phyloP scores from a whole-genome alignment of 1,140 invertebrate genomes.

The Microplitis mediator region DNA sequence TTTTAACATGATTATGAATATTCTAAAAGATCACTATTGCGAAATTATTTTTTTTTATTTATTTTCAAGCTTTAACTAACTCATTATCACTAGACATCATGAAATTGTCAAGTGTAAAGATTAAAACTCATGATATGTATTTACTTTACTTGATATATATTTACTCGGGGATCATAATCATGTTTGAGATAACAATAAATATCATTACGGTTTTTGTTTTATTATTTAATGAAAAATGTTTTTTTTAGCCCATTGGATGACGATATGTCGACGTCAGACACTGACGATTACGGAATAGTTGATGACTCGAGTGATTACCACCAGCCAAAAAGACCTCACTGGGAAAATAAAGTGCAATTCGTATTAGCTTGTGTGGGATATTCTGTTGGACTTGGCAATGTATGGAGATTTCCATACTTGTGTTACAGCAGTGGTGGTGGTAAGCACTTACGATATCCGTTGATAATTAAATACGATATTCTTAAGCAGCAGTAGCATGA shows the following conservation, averaged over 20 bases:
- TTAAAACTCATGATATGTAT: too few species aligned
- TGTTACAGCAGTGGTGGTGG: constrained; percentile 85
- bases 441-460: constrained; percentile 51
- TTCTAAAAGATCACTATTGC: too few species aligned
- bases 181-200: too few species aligned
- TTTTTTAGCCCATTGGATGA: constrained; percentile 69
- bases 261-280: constrained; percentile 71
- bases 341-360: constrained; percentile 90
- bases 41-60: neutral
- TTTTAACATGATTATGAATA: constrained; percentile 11
- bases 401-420: constrained; percentile 88
- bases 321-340: constrained; percentile 78
- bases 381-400: constrained; percentile 89
- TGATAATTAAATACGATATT: too few species aligned
- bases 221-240: neutral
- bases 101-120: too few species aligned
- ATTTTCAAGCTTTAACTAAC: neutral
- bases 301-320: constrained; percentile 70
- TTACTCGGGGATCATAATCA: neutral
- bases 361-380: constrained; percentile 89
- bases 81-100: neutral
- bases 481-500: neutral
- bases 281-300: constrained; percentile 67
- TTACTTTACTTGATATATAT: too few species aligned
- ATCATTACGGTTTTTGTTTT: too few species aligned